Percentiles rank a stretch among this genome's conserved stretches.
These are phyloP conservation scores for Drosophila bocki DNA, from an alignment of 1,140 invertebrate genomes.

Conservation along the genomic window DNA sequence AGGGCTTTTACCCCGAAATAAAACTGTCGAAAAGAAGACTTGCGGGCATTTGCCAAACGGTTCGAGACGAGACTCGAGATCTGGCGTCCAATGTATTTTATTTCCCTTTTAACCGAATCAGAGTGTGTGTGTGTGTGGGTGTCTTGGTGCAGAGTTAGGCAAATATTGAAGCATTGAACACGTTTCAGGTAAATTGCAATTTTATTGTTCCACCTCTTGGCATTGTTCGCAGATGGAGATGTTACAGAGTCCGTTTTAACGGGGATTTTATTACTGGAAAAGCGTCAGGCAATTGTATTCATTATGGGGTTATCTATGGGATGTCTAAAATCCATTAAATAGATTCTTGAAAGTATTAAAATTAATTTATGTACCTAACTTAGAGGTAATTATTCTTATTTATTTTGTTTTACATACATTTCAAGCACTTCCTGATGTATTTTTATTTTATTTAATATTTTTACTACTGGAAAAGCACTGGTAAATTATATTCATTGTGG, in stretches of 20 bases:
- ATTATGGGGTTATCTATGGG: background rate
- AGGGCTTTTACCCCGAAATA: constrained; percentile 49
- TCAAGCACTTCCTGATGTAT: too few relatives aligned
- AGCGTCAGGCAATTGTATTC: background rate
- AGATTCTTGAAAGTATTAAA: background rate
- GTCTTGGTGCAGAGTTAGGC: constrained; percentile 42
- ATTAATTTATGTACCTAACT: background rate
- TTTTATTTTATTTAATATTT: too few relatives aligned
- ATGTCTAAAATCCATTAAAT: background rate
- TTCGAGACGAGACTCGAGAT: constrained; percentile 39
- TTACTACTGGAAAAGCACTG: too few relatives aligned
- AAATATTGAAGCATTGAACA: constrained; percentile 78
- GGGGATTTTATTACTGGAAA: constrained; percentile 16
- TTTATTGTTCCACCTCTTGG: constrained; percentile 68
- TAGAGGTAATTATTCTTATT: background rate
- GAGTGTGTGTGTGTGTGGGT: background rate
- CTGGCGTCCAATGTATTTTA: constrained; percentile 56
- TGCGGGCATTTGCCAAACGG: constrained; percentile 75
- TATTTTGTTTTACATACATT: background rate
- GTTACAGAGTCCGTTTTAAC: constrained; percentile 1
- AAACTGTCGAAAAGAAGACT: constrained; percentile 74
- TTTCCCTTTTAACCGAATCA: constrained; percentile 13
- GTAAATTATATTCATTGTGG: too few relatives aligned
- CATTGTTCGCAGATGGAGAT: constrained; percentile 32
- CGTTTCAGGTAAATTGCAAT: constrained; percentile 78